These are phyloP conservation scores for Drosophila simulans DNA, from an alignment of 1,140 invertebrate genomes.

Conservation along the genomic window DNA sequence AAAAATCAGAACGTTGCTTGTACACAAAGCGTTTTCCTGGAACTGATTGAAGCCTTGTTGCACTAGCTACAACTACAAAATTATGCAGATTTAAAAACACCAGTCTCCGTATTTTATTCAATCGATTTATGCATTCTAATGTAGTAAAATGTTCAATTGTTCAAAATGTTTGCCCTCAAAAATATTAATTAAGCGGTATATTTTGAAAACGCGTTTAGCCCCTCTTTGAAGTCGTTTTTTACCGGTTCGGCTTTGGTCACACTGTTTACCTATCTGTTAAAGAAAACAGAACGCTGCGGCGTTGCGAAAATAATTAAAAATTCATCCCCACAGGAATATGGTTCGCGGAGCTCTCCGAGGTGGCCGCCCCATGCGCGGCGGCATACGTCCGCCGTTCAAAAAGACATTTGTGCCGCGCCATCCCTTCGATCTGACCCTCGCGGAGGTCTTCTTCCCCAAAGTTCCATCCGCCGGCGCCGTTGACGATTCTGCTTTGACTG, in stretches of 20 bases:
- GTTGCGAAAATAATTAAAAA: conserved; percentile 47
- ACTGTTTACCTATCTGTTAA: conserved; percentile 26
- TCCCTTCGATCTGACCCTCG: conserved; percentile 95
- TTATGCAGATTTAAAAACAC: too few species aligned
- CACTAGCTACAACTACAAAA: too few species aligned
- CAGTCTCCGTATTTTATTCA: too few species aligned
- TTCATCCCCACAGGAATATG: conserved; percentile 75
- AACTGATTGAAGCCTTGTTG: too few species aligned
- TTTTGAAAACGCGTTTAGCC: background rate
- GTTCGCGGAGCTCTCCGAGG: conserved; percentile 84
- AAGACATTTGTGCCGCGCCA: conserved; percentile 93
- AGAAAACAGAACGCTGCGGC: conserved; percentile 25
- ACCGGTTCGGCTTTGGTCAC: background rate
- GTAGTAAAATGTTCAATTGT: too few species aligned
- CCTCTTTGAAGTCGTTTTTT: background rate
- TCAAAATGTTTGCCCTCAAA: too few species aligned
- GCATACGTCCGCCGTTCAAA: conserved; percentile 87
- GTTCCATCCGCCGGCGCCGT: conserved; percentile 90
- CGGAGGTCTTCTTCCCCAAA: conserved; percentile 93
- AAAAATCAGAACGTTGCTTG: too few species aligned
- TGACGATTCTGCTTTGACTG: conserved; percentile 93
- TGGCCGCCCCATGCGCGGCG: conserved; percentile 89
- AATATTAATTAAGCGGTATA: background rate
- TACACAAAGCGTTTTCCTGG: too few species aligned
- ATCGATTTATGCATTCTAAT: too few species aligned